Evolutionary conservation across 2,888 invertebrate species (phyloP).

Genomic region (Ephialtes manifestator): DNA sequence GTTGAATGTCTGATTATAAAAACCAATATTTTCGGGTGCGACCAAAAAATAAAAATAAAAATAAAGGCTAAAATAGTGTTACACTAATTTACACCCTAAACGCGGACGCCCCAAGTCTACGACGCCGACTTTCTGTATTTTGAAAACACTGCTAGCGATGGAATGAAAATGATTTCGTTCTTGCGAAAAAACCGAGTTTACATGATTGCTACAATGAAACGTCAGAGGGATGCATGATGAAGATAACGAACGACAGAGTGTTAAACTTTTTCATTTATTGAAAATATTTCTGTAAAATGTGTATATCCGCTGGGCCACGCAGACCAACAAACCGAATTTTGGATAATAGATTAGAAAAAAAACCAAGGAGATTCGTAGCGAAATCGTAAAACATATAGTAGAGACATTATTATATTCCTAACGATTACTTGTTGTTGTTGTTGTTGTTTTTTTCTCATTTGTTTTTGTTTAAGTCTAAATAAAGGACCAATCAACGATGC

Average conservation of each 20-base stretch:
- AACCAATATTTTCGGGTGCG: too few species aligned
- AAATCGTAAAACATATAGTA: slow-evolving; percentile 81
- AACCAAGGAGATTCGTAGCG: slow-evolving; percentile 79
- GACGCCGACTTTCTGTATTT: not conserved
- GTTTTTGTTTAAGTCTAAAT: slow-evolving; percentile 76
- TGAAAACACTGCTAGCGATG: not conserved
- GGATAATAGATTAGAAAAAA: slow-evolving; percentile 74
- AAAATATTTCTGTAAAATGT: slow-evolving; percentile 85
- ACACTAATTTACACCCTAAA: too few species aligned
- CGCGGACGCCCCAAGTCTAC: too few species aligned
- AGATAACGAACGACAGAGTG: slow-evolving; percentile 79
- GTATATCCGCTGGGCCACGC: slow-evolving; percentile 83
- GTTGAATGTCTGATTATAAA: too few species aligned
- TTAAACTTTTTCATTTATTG: slow-evolving; percentile 84
- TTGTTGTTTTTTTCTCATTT: slow-evolving; percentile 39
- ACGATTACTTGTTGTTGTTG: slow-evolving; percentile 68
- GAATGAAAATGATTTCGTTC: not conserved
- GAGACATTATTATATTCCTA: slow-evolving; percentile 72
- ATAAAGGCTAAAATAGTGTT: too few species aligned
- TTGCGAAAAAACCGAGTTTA: not conserved
- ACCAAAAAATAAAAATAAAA: too few species aligned
- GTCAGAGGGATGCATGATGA: slow-evolving; percentile 55
- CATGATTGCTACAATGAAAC: not conserved
- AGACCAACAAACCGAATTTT: slow-evolving; percentile 81
- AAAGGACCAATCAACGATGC: slow-evolving; percentile 84